Conservation (phyloP, 2,113 vertebrate genomes). For the Sterrhoptilus dennistouni region DNA sequence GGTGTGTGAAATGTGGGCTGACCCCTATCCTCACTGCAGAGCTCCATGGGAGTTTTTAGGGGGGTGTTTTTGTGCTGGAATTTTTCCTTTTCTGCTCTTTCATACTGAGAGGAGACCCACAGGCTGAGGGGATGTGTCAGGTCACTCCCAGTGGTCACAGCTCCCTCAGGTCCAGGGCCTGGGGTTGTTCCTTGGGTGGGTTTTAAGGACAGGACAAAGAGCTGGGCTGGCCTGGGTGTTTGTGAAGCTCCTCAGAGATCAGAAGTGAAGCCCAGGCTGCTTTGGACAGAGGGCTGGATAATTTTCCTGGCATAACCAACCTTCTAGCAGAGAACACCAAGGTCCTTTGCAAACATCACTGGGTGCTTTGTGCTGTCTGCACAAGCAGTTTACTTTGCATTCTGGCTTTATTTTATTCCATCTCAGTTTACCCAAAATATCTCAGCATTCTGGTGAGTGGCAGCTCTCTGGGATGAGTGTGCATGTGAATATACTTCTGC, state of each 20-base stretch:
- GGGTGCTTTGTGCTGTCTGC: not conserved
- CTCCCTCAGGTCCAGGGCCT: not conserved
- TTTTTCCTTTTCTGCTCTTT: not conserved
- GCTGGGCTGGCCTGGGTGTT: not conserved
- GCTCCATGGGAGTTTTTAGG: too few relatives aligned
- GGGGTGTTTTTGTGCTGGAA: not conserved
- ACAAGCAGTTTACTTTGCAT: not conserved
- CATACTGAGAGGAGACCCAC: not conserved
- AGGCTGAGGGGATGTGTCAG: not conserved
- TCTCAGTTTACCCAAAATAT: not conserved
- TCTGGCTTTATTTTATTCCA: not conserved
- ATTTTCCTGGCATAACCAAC: not conserved
- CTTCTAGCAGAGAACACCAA: not conserved
- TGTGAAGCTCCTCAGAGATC: not conserved
- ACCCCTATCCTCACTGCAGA: not conserved
- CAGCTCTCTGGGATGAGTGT: not conserved
- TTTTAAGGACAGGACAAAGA: not conserved
- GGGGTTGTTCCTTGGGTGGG: not conserved
- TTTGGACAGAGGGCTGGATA: not conserved
- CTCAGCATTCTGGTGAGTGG: not conserved
- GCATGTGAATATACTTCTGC: not conserved
- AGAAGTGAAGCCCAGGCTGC: not conserved
- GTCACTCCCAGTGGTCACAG: too few relatives aligned
- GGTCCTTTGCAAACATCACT: not conserved
- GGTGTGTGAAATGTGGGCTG: fast-evolving